phyloP scores from a whole-genome alignment of 2,797 vertebrate species.

The Gastrophryne carolinensis region DNA sequence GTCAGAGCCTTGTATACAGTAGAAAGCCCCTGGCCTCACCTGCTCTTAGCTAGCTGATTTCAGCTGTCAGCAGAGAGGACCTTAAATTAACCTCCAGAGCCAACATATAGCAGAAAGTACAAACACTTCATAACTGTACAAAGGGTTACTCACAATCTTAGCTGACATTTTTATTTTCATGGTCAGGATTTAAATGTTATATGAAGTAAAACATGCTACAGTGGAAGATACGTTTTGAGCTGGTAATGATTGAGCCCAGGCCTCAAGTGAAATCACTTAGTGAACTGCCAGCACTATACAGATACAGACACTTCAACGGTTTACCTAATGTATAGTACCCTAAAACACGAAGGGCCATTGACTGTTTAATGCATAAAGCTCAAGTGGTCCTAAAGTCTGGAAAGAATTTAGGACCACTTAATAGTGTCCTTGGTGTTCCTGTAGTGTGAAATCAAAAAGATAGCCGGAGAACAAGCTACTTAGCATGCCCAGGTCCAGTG shows the following conservation, averaged over 20 bases:
- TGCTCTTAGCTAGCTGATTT: slow-evolving; percentile 7
- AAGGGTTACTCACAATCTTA: not conserved
- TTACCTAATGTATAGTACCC: too few species aligned
- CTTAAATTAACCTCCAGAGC: not conserved
- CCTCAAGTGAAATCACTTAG: not conserved
- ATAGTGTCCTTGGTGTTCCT: too few species aligned
- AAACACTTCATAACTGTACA: not conserved
- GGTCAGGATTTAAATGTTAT: not conserved
- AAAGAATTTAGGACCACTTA: too few species aligned
- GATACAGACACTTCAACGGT: too few species aligned
- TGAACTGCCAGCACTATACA: too few species aligned
- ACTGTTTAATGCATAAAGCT: too few species aligned
- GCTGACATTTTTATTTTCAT: not conserved
- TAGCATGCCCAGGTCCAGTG: too few species aligned
- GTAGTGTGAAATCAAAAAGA: too few species aligned
- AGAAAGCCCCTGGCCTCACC: slow-evolving; percentile 9
- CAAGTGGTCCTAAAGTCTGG: too few species aligned
- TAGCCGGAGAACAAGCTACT: too few species aligned
- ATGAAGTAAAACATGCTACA: not conserved
- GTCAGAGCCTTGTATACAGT: slow-evolving; percentile 21
- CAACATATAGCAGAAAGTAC: not conserved
- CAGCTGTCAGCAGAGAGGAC: slow-evolving; percentile 3
- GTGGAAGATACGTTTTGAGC: not conserved
- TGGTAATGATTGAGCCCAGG: too few species aligned
- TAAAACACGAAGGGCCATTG: too few species aligned